phyloP scores from a whole-genome alignment of 37 sponge, comb jelly and placozoan genomes.

The Spongilla lacustris region DNA sequence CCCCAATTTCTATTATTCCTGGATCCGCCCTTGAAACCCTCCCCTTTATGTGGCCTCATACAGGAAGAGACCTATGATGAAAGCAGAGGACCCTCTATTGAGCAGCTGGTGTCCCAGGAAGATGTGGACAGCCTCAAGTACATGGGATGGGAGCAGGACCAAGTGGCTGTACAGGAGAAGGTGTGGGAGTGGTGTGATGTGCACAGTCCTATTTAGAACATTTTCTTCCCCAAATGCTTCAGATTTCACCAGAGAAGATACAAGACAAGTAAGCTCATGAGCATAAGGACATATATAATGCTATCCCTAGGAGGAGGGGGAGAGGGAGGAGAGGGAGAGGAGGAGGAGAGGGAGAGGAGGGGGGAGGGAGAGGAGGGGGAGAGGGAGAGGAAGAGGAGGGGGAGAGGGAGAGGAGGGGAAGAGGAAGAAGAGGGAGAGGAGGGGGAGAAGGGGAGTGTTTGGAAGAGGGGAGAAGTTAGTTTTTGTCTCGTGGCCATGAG shows the following conservation, averaged over 20 bases:
- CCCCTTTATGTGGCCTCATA: neutral
- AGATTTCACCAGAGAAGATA: neutral
- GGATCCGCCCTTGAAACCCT: neutral
- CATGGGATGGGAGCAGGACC: constrained; percentile 86
- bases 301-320: constrained; percentile 20
- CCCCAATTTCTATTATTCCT: neutral
- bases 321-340: constrained; percentile 26
- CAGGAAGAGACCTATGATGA: constrained; percentile 85
- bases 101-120: constrained; percentile 81
- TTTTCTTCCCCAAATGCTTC: neutral
- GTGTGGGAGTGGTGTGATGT: constrained; percentile 28
- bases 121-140: constrained; percentile 83
- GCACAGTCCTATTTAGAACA: constrained; percentile 9
- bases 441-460: neutral
- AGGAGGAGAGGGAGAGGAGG: too few species aligned
- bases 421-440: too few species aligned
- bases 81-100: constrained; percentile 76
- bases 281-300: neutral
- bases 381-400: neutral
- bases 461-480: too few species aligned
- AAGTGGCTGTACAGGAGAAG: constrained; percentile 64
- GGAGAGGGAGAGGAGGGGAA: constrained; percentile 44
- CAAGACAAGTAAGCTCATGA: neutral
- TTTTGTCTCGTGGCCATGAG: neutral
- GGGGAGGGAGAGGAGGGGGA: neutral